Conservation (phyloP, 2,113 vertebrate genomes). For the Oxyura jamaicensis region DNA sequence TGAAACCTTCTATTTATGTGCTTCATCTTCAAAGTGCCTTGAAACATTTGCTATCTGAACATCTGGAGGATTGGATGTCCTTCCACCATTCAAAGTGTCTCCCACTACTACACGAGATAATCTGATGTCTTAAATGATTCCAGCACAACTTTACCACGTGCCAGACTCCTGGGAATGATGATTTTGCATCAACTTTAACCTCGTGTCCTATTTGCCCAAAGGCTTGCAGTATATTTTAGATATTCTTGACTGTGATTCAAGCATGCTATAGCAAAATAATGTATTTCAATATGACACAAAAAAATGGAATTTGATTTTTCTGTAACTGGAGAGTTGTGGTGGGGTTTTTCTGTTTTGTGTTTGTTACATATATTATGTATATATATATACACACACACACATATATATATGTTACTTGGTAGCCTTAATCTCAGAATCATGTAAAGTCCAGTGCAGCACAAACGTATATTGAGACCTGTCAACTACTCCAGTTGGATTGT, state of each 20-base stretch:
- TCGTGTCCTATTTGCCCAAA: not conserved
- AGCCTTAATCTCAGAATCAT: not conserved
- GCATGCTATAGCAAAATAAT: not conserved
- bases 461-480: not conserved
- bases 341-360: not conserved
- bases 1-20: conserved; percentile 36
- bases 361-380: not conserved
- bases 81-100: not conserved
- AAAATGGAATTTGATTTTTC: not conserved
- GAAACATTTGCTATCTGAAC: conserved; percentile 32
- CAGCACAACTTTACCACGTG: not conserved
- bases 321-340: not conserved
- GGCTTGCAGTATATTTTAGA: not conserved
- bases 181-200: not conserved
- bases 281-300: not conserved
- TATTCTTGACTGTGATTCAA: not conserved
- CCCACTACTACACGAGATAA: not conserved
- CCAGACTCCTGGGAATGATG: not conserved
- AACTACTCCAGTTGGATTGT: not conserved
- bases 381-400: not conserved
- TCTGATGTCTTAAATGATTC: not conserved
- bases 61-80: conserved; percentile 6
- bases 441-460: not conserved
- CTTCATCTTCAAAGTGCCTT: conserved; percentile 36
- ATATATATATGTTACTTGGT: not conserved